Evolutionary conservation across 37 sponge, comb jelly and placozoan species (phyloP).

Genomic region (Mnemiopsis leidyi): DNA sequence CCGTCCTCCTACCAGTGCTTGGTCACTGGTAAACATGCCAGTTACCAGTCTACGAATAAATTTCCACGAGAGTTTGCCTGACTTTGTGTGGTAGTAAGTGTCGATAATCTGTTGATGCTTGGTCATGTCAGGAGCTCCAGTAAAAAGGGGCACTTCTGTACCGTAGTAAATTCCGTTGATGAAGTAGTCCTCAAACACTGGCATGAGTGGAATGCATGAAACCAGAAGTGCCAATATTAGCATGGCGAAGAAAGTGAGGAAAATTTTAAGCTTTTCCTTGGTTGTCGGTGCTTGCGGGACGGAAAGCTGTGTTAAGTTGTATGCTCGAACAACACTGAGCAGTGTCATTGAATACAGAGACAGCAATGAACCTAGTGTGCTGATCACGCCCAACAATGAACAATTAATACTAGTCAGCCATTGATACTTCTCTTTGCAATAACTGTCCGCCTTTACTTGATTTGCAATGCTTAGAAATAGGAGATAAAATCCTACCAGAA

Average conservation of each 20-base stretch:
- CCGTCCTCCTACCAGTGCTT: neutral
- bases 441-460: neutral
- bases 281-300: neutral
- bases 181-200: neutral
- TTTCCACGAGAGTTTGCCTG: neutral
- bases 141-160: neutral
- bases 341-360: conserved; percentile 23
- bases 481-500: neutral
- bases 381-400: conserved; percentile 1
- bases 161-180: conserved; percentile 40
- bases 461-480: neutral
- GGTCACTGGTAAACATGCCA: neutral
- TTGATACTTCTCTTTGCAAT: neutral
- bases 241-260: neutral
- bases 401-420: neutral
- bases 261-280: neutral
- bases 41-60: neutral
- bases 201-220: neutral
- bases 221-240: neutral
- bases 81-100: neutral
- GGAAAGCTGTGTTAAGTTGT: neutral
- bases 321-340: conserved; percentile 21
- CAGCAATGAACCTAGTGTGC: neutral
- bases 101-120: neutral
- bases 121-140: neutral